These are phyloP conservation scores for Dione juno DNA, from an alignment of 2,888 invertebrate species.

Conservation along the genomic window DNA sequence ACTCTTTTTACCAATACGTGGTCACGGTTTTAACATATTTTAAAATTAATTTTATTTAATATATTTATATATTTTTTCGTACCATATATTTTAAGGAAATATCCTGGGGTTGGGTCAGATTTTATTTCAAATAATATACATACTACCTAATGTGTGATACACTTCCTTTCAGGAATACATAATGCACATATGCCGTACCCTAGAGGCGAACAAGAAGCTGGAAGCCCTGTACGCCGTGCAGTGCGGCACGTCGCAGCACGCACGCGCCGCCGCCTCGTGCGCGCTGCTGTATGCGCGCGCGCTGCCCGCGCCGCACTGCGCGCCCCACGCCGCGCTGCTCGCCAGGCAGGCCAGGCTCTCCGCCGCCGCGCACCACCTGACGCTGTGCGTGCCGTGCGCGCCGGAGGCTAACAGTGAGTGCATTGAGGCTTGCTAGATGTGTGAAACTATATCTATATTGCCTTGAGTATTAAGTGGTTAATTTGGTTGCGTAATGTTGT, in stretches of 20 bases:
- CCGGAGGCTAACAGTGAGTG: slow-evolving; percentile 63
- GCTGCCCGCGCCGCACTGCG: slow-evolving; percentile 74
- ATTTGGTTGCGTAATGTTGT: too few species aligned
- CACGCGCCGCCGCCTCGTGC: slow-evolving; percentile 91
- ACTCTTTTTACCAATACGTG: too few species aligned
- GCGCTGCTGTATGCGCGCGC: slow-evolving; percentile 88
- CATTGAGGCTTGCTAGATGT: too few species aligned
- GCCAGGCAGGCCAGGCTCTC: slow-evolving; percentile 82
- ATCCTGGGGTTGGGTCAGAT: too few species aligned
- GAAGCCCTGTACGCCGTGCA: slow-evolving; percentile 90
- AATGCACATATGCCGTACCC: slow-evolving; percentile 87
- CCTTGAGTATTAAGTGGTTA: too few species aligned
- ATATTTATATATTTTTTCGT: too few species aligned
- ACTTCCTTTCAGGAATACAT: slow-evolving; percentile 88
- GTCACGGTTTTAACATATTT: too few species aligned
- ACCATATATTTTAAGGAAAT: too few species aligned
- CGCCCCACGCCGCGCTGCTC: slow-evolving; percentile 84
- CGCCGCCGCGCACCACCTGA: slow-evolving; percentile 87
- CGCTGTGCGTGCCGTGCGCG: slow-evolving; percentile 77
- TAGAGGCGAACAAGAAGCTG: slow-evolving; percentile 87
- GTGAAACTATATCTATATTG: too few species aligned
- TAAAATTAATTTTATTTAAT: too few species aligned
- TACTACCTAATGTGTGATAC: too few species aligned
- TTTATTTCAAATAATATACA: too few species aligned
- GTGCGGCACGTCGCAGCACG: slow-evolving; percentile 87